Evolutionary conservation across 1,140 invertebrate genomes (phyloP).

Genomic region (Doryteuthis pealeii): DNA sequence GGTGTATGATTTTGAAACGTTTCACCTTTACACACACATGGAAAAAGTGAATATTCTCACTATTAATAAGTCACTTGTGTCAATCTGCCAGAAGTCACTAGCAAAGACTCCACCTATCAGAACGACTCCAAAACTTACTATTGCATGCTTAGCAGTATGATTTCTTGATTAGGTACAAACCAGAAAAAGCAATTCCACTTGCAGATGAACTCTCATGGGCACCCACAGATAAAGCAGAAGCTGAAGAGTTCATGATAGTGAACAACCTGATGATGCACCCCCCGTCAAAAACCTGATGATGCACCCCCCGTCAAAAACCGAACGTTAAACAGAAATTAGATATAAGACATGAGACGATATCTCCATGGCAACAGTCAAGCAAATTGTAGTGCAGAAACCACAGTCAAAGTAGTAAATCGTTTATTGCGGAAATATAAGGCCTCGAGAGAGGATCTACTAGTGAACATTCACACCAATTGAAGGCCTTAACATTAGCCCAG

Average conservation of each 20-base stretch:
- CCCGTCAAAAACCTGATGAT: constrained; percentile 5
- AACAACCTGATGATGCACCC: constrained; percentile 3
- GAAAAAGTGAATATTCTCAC: constrained; percentile 22
- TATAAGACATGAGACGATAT: constrained; percentile 9
- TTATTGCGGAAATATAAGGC: constrained; percentile 6
- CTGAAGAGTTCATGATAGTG: neutral
- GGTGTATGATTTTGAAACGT: too few relatives aligned
- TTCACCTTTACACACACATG: constrained; percentile 26
- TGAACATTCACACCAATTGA: constrained; percentile 8
- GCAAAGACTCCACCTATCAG: constrained; percentile 8
- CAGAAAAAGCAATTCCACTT: constrained; percentile 9
- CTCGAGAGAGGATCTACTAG: neutral
- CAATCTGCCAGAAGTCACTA: constrained; percentile 22
- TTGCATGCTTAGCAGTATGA: constrained; percentile 25
- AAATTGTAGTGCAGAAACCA: constrained; percentile 18
- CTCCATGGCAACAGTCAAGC: constrained; percentile 9
- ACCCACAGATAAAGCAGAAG: neutral
- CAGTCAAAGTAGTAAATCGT: constrained; percentile 17
- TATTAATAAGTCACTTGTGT: too few relatives aligned
- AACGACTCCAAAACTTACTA: constrained; percentile 27
- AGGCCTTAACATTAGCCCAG: constrained; percentile 6
- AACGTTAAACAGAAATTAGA: constrained; percentile 11
- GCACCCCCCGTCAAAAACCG: neutral
- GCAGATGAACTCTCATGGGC: constrained; percentile 15
- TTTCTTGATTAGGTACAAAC: constrained; percentile 20